Evolutionary conservation across 2,113 vertebrate genomes (phyloP), one percentile per base, ranked within the genome.

Genomic region (Oreochromis tanganicae): DNA sequence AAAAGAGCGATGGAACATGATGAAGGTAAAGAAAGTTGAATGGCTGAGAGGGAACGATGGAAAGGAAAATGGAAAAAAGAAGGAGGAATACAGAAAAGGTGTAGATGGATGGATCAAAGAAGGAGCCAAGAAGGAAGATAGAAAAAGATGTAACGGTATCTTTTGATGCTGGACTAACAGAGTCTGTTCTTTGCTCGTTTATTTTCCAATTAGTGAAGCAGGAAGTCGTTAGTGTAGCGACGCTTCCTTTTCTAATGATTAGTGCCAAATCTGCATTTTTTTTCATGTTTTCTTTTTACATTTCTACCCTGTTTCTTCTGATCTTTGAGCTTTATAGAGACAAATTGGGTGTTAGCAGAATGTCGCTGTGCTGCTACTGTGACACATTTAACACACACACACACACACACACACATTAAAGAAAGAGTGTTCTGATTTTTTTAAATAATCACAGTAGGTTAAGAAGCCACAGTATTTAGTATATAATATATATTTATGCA

Each of bases 191-290:
- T 43, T 56, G 27, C 83, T 93, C 75, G 3, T 87, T 91, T 68
- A 85, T 93, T 92, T 87, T 93, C 89, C 92, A 94, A 95, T 95
- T 94, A 95, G 91, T 38, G 83, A 85, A 90, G 88, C 93, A 92
- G 91, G 91, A 87, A 93, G 94, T 94, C 85, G 82, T 87, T 88
- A 90, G 81, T n/a, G 81, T 61, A 5, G 27, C 89, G 7, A 86
- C 78, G 61, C 91, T 94, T 93, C 90, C 86, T 92, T 91, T 87
- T 59, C 88, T 56, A 16, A 52, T 92, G 83, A 93, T 90, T 91
- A 85, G 88, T 19, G 59, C 38, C 46, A 34, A 89, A 90, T 93
- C 86, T 81, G 83, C 86, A 48, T 94, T 66, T 87, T 68, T 68
- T 27, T 87, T 68, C 75, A 63, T 84, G 29, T 87, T 87, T 89